These are phyloP conservation scores for Spheniscus humboldti DNA, from an alignment of 2,797 vertebrate genomes.

Conservation along the genomic window DNA sequence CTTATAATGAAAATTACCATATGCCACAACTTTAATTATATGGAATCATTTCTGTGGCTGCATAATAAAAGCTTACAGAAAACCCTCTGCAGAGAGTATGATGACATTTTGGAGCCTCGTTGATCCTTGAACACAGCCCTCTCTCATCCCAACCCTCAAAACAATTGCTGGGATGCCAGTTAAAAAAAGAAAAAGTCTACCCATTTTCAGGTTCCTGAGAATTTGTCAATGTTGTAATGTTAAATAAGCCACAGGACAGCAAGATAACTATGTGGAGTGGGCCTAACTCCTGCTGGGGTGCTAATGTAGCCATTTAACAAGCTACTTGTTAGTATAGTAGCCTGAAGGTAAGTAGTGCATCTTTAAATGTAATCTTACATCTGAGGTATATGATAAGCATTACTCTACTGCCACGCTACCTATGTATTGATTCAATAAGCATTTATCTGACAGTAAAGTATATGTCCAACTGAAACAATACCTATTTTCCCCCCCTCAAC, in stretches of 20 bases:
- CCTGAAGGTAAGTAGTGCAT: background rate
- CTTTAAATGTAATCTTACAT: background rate
- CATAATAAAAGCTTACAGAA: constrained; percentile 11
- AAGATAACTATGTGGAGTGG: background rate
- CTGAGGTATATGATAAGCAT: background rate
- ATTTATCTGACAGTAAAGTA: background rate
- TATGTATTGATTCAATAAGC: background rate
- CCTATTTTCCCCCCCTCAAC: background rate
- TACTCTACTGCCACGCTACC: background rate
- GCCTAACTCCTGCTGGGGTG: background rate
- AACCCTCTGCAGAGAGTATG: background rate
- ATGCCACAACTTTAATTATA: constrained; percentile 10
- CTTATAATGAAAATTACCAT: background rate
- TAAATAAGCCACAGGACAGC: background rate
- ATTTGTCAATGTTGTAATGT: background rate
- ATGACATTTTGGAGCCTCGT: background rate
- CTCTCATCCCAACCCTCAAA: background rate
- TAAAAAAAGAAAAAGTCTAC: background rate
- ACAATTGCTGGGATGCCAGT: background rate
- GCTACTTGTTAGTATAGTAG: background rate
- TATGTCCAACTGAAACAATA: background rate
- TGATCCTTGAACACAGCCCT: background rate
- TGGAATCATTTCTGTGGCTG: background rate
- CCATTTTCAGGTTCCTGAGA: background rate
- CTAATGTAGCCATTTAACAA: background rate